phyloP scores from a whole-genome alignment of 2,888 invertebrate genomes.

The Papilio protenor region DNA sequence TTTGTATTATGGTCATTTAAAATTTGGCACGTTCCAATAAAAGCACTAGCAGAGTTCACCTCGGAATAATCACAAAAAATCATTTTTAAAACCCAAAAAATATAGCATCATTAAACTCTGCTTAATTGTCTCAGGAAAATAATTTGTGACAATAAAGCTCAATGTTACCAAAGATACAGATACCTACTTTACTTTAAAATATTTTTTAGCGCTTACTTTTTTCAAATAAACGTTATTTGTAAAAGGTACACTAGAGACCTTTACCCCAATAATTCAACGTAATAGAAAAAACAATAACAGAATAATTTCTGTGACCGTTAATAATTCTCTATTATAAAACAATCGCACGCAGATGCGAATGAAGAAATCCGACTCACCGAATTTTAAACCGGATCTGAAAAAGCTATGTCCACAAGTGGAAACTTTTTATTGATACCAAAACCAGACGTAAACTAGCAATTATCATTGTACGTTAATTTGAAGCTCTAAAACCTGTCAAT shows the following conservation, averaged over 20 bases:
- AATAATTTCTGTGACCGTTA: too few species aligned
- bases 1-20: background rate
- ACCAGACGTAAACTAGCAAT: background rate
- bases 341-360: too few species aligned
- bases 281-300: too few species aligned
- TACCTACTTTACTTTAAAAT: background rate
- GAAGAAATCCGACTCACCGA: too few species aligned
- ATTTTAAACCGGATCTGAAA: background rate
- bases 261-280: too few species aligned
- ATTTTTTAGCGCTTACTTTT: too few species aligned
- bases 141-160: background rate
- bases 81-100: background rate
- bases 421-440: background rate
- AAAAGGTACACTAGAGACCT: too few species aligned
- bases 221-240: too few species aligned
- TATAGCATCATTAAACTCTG: constrained; percentile 9
- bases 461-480: background rate
- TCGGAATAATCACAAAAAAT: background rate
- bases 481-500: background rate
- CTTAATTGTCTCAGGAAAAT: constrained; percentile 2
- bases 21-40: background rate
- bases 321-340: too few species aligned
- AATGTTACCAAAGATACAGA: background rate
- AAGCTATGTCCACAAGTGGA: background rate
- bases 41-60: background rate